A percentile compares a stretch with the other conserved stretches of the same genome.
These are phyloP conservation scores for Bombus waltoni DNA, from an alignment of 1,140 invertebrate genomes.

Conservation along the genomic window DNA sequence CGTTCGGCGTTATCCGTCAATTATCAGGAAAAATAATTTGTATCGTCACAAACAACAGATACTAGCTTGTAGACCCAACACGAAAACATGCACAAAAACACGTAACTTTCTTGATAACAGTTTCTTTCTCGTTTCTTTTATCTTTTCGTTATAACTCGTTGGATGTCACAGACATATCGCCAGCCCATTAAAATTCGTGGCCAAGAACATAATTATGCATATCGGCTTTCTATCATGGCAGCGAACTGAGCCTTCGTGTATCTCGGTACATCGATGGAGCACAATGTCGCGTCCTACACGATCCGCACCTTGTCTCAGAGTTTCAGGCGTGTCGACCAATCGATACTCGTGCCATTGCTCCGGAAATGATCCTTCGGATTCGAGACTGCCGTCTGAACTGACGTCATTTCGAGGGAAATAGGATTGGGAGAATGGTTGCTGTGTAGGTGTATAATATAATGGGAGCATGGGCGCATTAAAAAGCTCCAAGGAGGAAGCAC, in stretches of 20 bases:
- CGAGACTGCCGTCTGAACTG: constrained; percentile 23
- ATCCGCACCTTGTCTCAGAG: constrained; percentile 24
- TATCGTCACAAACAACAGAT: constrained; percentile 15
- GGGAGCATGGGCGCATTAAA: constrained; percentile 7
- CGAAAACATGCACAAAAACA: neutral
- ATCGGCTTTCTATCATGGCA: neutral
- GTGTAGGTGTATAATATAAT: constrained; percentile 30
- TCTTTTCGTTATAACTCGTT: neutral
- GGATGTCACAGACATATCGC: neutral
- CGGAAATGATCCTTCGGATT: constrained; percentile 46
- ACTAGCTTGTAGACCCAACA: neutral
- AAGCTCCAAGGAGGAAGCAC: constrained; percentile 9
- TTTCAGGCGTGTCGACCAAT: constrained; percentile 48
- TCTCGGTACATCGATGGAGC: constrained; percentile 15
- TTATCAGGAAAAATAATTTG: constrained; percentile 12
- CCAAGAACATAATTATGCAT: neutral
- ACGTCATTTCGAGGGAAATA: constrained; percentile 44
- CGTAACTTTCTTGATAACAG: constrained; percentile 11
- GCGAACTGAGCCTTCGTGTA: neutral
- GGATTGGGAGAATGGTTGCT: neutral
- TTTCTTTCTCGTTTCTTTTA: neutral
- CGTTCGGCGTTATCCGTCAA: neutral
- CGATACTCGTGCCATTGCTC: constrained; percentile 61
- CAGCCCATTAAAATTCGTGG: neutral
- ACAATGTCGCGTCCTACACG: constrained; percentile 44